Evolutionary conservation across 1,140 invertebrate genomes (phyloP), one percentile per base, ranked within the genome.

Genomic region (Micrasema longulum): DNA sequence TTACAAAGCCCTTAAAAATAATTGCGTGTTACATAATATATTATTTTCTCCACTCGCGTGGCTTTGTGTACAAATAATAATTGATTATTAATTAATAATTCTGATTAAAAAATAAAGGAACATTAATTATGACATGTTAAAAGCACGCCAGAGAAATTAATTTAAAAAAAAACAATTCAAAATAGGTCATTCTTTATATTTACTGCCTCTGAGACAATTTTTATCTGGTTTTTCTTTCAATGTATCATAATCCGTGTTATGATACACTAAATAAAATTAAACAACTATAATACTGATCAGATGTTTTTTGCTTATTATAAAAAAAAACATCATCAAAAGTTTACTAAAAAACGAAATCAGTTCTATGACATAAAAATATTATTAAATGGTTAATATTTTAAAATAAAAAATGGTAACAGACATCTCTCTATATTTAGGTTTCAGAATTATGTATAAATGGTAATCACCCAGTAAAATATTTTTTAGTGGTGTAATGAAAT

Each of bases 1-100:
- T 72, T 76, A 76, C 74, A 76, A 76, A 76, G 74, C 74, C 57
- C 74, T 76, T 76, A 76, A 52, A 48, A 67, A 62, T 70, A 48
- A 74, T 74, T 74, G 72, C 72, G 66, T 74, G 68, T 36, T 16
- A 18, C 64, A 48, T 65, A 53, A 60, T 53, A 53, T 69, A 69
- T 69, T 69, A 60, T 69, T 60, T 60, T 60, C 36, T 41, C 45
- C 14, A 35, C 38, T 14, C 26, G 43, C 47, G 43, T 47, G 60
- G 60, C 2, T 47, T 62, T 64, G 43, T 64, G 43, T 64, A 16
- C 7, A 62, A 62, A 62, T 62, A 41, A 64, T 35, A 36, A 64
- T 64, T 47, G 47, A 35, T 48, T 48, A 18, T 64, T 47, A 47
- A 64, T 64, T 31, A 20, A 45, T 18, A 48, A 60, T 38, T 65